Base-by-base conservation (phyloP, 2,113 vertebrate genomes). In the Cebidichthys violaceus region DNA sequence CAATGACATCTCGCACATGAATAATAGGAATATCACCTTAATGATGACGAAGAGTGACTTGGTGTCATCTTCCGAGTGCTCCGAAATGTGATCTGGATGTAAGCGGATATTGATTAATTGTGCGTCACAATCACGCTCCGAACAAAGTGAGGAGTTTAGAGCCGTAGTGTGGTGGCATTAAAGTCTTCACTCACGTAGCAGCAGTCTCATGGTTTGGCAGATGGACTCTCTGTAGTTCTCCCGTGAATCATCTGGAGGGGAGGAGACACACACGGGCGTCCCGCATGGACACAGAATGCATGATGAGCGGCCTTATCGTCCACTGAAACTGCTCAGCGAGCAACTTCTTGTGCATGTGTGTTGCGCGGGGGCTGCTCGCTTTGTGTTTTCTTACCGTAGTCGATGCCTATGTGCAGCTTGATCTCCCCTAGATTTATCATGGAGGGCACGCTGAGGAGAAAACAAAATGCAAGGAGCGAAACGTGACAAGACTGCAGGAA, bases 31-130 rank as follows among this genome's bases (percentile, higher is more conserved):
- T 35, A 75, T 59, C 22, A 99, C 98, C 98, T 99, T 97, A 94
- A 99, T 99, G 93, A 99, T 97, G 83, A 97, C 94, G 88, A 99
- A 99, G 27, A 99, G 96, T 0, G 98, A 99, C 90, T 99, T 99
- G 75, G 96, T 99, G 89, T 99, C 98, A 91, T 99, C 98, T 92
- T 99, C 98, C 2, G 98, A 98, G 82, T 97, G 95, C 86, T 98
- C 96, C 92, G 99, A 94, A 87, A 99, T 97, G 81, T 97, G 96
- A 88, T 96, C 98, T 96, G 83, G 57, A 87, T 75, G 35, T 64
- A 65, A 82, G 52, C 37, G 33, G 17, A 57, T 1, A 37, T 4
- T 29, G 45, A 71, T 59, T 64, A 35, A 70, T 31, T 81, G 74
- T 70, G 70, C 54, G 62, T 60, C 70, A 31, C 61, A 45, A 52